Evolutionary conservation across 2,888 invertebrate species (phyloP), one percentile per base, ranked within the genome.

Genomic region (Callimorpha dominula): DNA sequence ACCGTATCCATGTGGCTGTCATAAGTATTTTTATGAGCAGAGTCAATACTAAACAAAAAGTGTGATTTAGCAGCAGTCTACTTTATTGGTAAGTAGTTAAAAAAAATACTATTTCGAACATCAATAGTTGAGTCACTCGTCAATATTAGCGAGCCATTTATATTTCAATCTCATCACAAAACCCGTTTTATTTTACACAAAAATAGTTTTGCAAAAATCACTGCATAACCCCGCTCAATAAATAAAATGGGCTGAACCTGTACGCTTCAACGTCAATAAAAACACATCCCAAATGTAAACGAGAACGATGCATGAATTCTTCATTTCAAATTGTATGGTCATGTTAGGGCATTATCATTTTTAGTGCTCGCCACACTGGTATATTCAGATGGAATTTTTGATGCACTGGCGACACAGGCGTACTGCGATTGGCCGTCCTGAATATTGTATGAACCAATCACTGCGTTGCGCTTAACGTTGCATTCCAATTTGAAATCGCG

Each of bases 301-400:
- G 90, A 86, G 90, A 90, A 86, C 91, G 88, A 88, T 91, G 91
- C 91, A 95, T 95, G 95, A 95, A 95, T 95, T 91, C 95, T 95
- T 95, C 94, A 95, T 95, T 93, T 89, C 89, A 95, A 95, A 95
- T 95, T 95, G 95, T 95, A 94, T 94, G 88, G 91, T 91, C 93
- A 94, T 93, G 94, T 94, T 94, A 93, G 93, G 92, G 95, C 91
- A 96, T 96, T 95, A 96, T 96, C 95, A 95, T 96, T 96, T 96
- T 96, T 96, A 96, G 95, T 95, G 94, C 95, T 94, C 89, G 93
- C 95, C 95, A 95, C 95, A 95, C 93, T 92, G 92, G 89, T 92
- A 94, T 94, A 95, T 94, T 95, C 95, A 95, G 96, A 96, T 96
- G 94, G 96, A 96, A 96, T 96, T 96, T 96, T 96, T 95, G 96